These are phyloP conservation scores for Centropristis striata DNA, from an alignment of 2,113 vertebrate species.

Conservation along the genomic window DNA sequence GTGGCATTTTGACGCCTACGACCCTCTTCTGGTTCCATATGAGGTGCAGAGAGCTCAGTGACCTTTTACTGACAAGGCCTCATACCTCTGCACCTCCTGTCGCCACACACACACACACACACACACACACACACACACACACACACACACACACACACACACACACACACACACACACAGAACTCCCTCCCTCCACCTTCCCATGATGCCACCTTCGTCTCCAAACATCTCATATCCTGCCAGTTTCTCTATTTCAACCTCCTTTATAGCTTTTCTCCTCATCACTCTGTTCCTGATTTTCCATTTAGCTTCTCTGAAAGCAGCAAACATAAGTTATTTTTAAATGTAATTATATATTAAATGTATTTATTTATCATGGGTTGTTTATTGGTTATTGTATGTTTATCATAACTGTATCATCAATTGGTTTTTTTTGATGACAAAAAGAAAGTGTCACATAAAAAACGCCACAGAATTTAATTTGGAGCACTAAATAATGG, in stretches of 20 bases:
- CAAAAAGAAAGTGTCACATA: too few species aligned
- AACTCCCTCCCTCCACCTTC: background rate
- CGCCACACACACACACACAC: background rate
- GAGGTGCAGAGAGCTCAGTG: constrained; percentile 41
- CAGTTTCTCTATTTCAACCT: constrained; percentile 2
- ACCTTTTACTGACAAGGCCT: constrained; percentile 65
- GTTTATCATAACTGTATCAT: too few species aligned
- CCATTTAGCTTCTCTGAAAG: background rate
- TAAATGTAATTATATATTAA: too few species aligned
- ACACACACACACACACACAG: constrained; percentile 13
- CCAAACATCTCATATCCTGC: background rate
- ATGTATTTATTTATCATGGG: too few species aligned
- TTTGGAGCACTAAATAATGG: too few species aligned
- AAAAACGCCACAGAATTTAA: too few species aligned
- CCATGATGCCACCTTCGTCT: constrained; percentile 16
- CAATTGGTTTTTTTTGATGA: too few species aligned
- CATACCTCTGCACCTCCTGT: constrained; percentile 32
- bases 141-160: constrained; percentile 10
- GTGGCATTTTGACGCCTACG: constrained; percentile 66
- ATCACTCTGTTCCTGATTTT: background rate
- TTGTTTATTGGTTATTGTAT: too few species aligned
- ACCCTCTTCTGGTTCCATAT: constrained; percentile 41
- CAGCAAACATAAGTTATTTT: too few species aligned
- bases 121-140: constrained; percentile 11
- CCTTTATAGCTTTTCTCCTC: background rate